Conservation (phyloP, 1,140 invertebrate genomes). For the Yoshiicerus persimilis region DNA sequence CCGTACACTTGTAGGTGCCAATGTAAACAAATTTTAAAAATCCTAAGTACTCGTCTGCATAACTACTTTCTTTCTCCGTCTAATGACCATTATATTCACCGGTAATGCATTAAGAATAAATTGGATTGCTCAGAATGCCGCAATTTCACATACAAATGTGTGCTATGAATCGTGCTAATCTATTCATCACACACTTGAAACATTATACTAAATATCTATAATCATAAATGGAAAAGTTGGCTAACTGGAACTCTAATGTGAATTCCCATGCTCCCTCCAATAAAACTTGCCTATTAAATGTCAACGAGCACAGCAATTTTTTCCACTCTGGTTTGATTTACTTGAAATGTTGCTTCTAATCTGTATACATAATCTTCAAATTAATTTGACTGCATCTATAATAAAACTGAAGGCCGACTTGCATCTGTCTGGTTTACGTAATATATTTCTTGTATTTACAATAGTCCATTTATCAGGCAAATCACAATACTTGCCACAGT, state of each 20-base stretch:
- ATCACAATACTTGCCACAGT: neutral
- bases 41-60: neutral
- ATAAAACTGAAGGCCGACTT: slow-evolving; percentile 2
- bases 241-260: neutral
- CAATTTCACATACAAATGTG: neutral
- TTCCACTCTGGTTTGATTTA: neutral
- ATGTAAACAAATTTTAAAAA: neutral
- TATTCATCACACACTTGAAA: neutral
- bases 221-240: slow-evolving; percentile 11
- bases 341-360: slow-evolving; percentile 4
- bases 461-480: neutral
- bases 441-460: neutral
- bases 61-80: no score
- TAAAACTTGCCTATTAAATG: slow-evolving; percentile 16
- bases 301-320: neutral
- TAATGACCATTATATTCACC: neutral
- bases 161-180: slow-evolving; percentile 7
- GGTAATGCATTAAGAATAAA: slow-evolving; percentile 11
- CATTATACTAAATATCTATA: slow-evolving; percentile 17
- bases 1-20: neutral
- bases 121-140: neutral
- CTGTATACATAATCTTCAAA: slow-evolving; percentile 6
- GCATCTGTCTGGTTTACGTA: neutral
- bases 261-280: neutral
- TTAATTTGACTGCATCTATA: neutral